phyloP scores from a whole-genome alignment of 2,888 invertebrate genomes.

The Drosophila multiciliata region DNA sequence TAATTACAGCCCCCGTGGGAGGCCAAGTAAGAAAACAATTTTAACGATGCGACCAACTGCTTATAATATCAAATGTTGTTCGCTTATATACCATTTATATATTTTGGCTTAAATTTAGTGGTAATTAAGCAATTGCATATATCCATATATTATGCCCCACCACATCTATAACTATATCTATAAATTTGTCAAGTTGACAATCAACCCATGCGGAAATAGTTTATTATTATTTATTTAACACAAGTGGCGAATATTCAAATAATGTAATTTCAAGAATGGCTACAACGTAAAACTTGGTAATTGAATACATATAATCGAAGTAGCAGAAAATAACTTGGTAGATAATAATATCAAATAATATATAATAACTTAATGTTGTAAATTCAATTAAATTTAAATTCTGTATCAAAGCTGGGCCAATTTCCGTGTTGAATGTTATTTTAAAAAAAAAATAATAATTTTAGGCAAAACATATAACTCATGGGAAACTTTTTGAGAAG shows the following conservation, averaged over 20 bases:
- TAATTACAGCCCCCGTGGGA: slow-evolving; percentile 69
- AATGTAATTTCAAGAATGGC: slow-evolving; percentile 20
- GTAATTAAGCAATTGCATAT: slow-evolving; percentile 41
- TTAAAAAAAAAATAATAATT: neutral
- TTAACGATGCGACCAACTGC: slow-evolving; percentile 68
- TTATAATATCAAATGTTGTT: slow-evolving; percentile 64
- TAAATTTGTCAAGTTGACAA: slow-evolving; percentile 38
- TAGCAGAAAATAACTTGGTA: neutral
- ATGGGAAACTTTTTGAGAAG: neutral
- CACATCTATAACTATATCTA: slow-evolving; percentile 14
- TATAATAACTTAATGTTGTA: neutral
- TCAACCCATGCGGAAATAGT: slow-evolving; percentile 65
- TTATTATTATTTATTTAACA: slow-evolving; percentile 63
- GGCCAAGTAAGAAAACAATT: slow-evolving; percentile 64
- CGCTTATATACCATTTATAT: slow-evolving; percentile 55
- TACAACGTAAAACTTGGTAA: slow-evolving; percentile 21
- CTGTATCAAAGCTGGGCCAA: too few relatives aligned
- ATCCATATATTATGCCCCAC: slow-evolving; percentile 12
- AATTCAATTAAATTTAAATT: neutral
- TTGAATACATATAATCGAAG: neutral
- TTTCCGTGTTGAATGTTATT: neutral
- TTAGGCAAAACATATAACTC: neutral
- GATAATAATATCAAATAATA: too few relatives aligned
- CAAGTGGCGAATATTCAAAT: slow-evolving; percentile 53
- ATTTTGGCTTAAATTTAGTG: slow-evolving; percentile 33